Percentiles rank a stretch among this genome's conserved stretches.
Conservation (phyloP, 2,888 invertebrate genomes). For the Dynastes grantii region DNA sequence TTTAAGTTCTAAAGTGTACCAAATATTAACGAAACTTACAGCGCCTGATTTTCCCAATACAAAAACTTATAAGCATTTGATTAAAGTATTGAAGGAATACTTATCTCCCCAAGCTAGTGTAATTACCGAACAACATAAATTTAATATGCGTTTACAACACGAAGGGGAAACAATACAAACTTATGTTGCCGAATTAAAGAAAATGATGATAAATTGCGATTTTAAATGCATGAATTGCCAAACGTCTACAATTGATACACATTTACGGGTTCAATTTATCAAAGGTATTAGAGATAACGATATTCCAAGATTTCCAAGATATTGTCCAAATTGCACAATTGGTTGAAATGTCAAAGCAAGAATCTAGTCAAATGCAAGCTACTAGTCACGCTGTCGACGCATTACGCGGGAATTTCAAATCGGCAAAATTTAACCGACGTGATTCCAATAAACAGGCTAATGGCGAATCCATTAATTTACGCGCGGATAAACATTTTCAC, state of each 20-base stretch:
- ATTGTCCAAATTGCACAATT: constrained; percentile 1
- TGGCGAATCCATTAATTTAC: no score
- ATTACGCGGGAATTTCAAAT: constrained; percentile 1
- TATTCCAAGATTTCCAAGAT: background rate
- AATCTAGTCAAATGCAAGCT: no score
- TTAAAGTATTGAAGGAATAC: background rate
- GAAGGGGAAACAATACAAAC: constrained; percentile 9
- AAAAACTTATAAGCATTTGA: constrained; percentile 3
- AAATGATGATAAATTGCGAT: constrained; percentile 24
- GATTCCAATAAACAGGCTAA: no score
- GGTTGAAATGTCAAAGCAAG: constrained; percentile 6
- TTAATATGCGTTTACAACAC: constrained; percentile 12
- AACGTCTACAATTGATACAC: background rate
- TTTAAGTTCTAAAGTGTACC: constrained; percentile 29
- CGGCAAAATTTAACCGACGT: background rate
- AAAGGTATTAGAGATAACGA: background rate
- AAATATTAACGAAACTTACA: constrained; percentile 28
- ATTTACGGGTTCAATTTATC: background rate
- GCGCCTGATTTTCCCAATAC: constrained; percentile 39
- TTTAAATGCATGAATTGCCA: background rate
- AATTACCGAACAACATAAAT: background rate
- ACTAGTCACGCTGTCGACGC: no score
- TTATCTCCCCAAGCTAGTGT: background rate
- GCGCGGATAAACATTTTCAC: no score
- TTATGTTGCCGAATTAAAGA: constrained; percentile 23